Evolutionary conservation across 2,113 vertebrate genomes (phyloP), one percentile per base, ranked within the genome.

Genomic region (Triplophysa tibetana): DNA sequence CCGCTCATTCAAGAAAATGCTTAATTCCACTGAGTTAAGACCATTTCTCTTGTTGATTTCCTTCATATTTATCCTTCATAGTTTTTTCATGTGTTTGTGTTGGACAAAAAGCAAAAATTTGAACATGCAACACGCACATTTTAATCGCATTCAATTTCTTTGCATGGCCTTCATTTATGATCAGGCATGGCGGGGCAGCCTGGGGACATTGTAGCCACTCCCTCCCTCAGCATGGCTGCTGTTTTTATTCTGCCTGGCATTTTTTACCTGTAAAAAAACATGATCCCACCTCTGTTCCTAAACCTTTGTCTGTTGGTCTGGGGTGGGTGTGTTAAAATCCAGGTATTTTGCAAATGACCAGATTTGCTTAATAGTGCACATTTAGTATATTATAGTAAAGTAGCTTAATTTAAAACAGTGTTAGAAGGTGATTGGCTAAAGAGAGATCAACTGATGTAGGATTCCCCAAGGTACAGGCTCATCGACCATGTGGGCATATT

Each of bases 91-190:
- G 72, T 75, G 72, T 62, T 75, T 75, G 58, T 75, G 60, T 75
- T 63, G 73, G 41, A 21, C 9, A 26, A 50, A 52, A 52, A 48
- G 62, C 75, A 77, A 43, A 77, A 75, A 26, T 19, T 21, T 8
- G 8, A 33, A 17, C 10, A 10, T 29, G n/a, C 29, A 38, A 38
- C 26, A 56, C 61, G 33, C 61, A 16, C 19, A 33, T 8, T 33
- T 12, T 29, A 17, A 10, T 19, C 50, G 4, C 50, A 3, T 67
- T 21, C 7, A 60, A 78, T 75, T 78, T 52, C 26, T 68, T 21
- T 91, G 92, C 92, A 93, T 93, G 92, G 89, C 79, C 2, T 87
- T 86, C 88, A 90, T 91, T 87, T 70, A 41, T 23, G 77, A 73
- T 86, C 83, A 87, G 84, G 68, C 69, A 19, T 50, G 60, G 69